Percentiles rank a stretch among this genome's conserved stretches.
These are phyloP conservation scores for Lepidocyrtoides sp. DNA, from an alignment of 2,888 invertebrate species.

Conservation along the genomic window DNA sequence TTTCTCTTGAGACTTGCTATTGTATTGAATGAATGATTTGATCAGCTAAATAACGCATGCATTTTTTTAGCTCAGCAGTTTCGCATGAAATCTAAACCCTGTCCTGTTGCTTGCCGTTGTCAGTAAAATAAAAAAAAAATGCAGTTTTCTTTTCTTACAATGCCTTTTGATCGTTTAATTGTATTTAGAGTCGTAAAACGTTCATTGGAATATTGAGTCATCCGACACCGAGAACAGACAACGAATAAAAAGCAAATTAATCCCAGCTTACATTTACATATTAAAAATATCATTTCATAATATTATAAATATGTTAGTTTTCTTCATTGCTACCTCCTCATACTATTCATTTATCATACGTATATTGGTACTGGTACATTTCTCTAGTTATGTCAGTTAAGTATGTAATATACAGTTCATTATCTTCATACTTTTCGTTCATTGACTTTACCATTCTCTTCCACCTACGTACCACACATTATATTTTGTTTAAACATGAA, in stretches of 20 bases:
- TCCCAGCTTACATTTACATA: background rate
- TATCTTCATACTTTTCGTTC: too few relatives aligned
- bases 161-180: background rate
- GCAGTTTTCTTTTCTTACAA: too few relatives aligned
- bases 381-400: too few relatives aligned
- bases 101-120: background rate
- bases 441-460: background rate
- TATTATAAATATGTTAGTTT: too few relatives aligned
- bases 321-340: background rate
- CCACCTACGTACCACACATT: background rate
- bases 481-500: background rate
- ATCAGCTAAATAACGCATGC: background rate
- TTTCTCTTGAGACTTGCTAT: background rate
- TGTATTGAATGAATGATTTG: too few relatives aligned
- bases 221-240: conserved; percentile 14
- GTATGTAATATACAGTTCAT: too few relatives aligned
- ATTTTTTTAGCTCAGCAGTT: too few relatives aligned
- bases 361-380: too few relatives aligned
- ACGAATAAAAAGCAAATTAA: conserved; percentile 20
- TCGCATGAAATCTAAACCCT: background rate
- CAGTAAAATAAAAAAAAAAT: too few relatives aligned
- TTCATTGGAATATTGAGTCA: conserved; percentile 26
- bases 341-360: background rate
- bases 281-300: background rate
- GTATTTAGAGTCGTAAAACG: background rate